Conservation (phyloP, 2,113 vertebrate species). For the Chloropsis hardwickii region DNA sequence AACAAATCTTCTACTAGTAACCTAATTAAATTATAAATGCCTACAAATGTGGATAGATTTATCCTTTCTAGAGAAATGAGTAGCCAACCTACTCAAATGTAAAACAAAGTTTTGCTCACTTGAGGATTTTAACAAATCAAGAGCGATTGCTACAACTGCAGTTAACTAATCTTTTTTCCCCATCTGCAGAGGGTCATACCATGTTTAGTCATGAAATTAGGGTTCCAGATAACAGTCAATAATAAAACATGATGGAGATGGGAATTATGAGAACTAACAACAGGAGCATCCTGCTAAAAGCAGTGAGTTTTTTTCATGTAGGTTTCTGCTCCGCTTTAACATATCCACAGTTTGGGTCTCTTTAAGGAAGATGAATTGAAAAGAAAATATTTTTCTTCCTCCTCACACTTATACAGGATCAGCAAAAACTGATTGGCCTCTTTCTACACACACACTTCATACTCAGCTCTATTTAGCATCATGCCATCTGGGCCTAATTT, state of each 20-base stretch:
- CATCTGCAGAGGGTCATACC: background rate
- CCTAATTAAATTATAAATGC: background rate
- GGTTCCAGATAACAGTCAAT: background rate
- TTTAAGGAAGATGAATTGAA: background rate
- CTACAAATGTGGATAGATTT: background rate
- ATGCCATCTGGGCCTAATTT: slow-evolving; percentile 34
- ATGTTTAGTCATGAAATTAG: background rate
- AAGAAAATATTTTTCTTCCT: slow-evolving; percentile 22
- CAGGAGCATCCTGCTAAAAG: background rate
- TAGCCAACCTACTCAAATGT: background rate
- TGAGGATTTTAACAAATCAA: background rate
- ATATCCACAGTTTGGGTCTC: background rate
- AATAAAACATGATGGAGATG: background rate
- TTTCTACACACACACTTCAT: background rate
- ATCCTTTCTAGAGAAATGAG: background rate
- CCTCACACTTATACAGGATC: background rate
- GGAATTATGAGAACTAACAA: background rate
- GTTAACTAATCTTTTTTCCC: background rate
- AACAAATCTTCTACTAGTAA: background rate
- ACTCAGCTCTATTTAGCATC: slow-evolving; percentile 45
- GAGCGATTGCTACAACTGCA: background rate
- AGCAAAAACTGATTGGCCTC: slow-evolving; percentile 43
- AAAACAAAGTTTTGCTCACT: rapidly evolving
- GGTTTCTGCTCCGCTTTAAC: background rate
- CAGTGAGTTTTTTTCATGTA: background rate